Evolutionary conservation across 2,888 invertebrate species (phyloP).

Genomic region (Brachyptera putata): DNA sequence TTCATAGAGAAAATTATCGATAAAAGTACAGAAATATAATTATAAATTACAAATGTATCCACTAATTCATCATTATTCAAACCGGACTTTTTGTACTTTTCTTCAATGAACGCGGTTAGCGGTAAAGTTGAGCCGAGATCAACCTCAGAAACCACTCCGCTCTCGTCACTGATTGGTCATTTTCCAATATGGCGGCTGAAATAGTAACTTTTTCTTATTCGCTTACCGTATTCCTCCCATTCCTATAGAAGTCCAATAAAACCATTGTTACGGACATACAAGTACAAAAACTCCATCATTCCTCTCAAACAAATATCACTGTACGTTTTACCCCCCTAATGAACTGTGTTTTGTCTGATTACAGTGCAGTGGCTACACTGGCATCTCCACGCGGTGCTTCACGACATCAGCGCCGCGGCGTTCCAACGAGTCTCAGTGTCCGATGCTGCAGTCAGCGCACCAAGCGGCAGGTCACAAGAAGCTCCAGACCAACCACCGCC

Average conservation of each 20-base stretch:
- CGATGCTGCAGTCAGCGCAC: slow-evolving; percentile 67
- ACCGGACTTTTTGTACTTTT: too few species aligned
- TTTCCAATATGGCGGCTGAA: too few species aligned
- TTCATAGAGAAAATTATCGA: too few species aligned
- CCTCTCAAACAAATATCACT: not conserved
- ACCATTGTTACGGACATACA: not conserved
- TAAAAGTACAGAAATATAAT: too few species aligned
- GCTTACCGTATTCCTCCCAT: not conserved
- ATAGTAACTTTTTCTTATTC: too few species aligned
- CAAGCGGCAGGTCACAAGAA: slow-evolving; percentile 56
- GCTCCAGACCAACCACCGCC: slow-evolving; percentile 49
- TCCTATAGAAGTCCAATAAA: not conserved
- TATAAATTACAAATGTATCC: too few species aligned
- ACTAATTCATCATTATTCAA: too few species aligned
- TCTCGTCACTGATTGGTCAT: too few species aligned
- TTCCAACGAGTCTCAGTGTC: slow-evolving; percentile 72
- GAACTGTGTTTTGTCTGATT: slow-evolving; percentile 46
- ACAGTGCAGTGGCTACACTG: slow-evolving; percentile 62
- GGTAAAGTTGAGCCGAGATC: too few species aligned
- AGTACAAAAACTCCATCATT: not conserved
- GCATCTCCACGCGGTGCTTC: slow-evolving; percentile 55
- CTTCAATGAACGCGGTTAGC: too few species aligned
- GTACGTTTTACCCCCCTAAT: not conserved
- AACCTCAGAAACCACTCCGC: too few species aligned
- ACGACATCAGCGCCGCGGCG: slow-evolving; percentile 53